Conservation (phyloP, 2,888 invertebrate genomes). For the Rhorus exstirpatorius region DNA sequence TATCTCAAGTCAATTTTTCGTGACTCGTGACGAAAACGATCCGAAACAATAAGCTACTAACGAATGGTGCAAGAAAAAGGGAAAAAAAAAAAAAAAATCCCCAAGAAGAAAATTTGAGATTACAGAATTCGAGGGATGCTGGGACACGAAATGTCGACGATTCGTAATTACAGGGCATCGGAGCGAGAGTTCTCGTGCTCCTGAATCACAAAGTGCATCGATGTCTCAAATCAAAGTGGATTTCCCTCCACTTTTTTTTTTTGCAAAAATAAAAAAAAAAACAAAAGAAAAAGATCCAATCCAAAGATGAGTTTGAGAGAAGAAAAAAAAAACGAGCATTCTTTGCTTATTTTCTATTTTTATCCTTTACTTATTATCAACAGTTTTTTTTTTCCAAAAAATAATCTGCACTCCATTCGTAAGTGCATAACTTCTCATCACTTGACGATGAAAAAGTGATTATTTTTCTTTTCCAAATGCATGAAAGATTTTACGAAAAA, state of each 20-base stretch:
- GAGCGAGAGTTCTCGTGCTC: neutral
- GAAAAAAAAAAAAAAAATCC: constrained; percentile 4
- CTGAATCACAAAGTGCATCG: constrained; percentile 2
- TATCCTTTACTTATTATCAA: neutral
- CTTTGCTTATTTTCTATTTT: constrained; percentile 4
- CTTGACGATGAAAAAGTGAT: too few species aligned
- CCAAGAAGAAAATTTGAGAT: constrained; percentile 4
- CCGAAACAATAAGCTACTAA: constrained; percentile 28
- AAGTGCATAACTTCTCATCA: too few species aligned
- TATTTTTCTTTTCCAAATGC: too few species aligned
- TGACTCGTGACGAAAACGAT: neutral
- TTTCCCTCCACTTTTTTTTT: constrained; percentile 28
- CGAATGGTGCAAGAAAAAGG: constrained; percentile 17
- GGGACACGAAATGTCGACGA: neutral
- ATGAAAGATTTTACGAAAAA: too few species aligned
- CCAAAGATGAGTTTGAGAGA: too few species aligned
- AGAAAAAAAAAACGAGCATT: too few species aligned
- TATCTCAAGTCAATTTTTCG: constrained; percentile 50
- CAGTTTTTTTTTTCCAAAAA: too few species aligned
- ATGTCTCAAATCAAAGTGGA: neutral
- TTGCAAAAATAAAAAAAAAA: constrained; percentile 14
- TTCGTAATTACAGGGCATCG: constrained; percentile 44
- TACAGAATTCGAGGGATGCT: constrained; percentile 9
- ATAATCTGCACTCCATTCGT: too few species aligned
- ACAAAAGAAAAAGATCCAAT: too few species aligned